These are phyloP conservation scores for Limenitis camilla DNA, from an alignment of 2,888 invertebrate species.

Conservation along the genomic window DNA sequence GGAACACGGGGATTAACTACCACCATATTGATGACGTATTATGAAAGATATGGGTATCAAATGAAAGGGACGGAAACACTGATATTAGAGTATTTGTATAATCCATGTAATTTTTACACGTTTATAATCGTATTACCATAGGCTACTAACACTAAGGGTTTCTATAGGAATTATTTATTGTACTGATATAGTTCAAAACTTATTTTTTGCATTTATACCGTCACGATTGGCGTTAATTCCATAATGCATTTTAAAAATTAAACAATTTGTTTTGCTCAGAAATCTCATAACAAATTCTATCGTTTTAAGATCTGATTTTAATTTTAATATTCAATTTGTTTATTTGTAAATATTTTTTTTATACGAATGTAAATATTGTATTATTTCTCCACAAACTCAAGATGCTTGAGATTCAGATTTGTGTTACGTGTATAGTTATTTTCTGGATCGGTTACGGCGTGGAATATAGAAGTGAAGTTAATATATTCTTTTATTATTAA, in stretches of 20 bases:
- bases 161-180: constrained; percentile 18
- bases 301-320: constrained; percentile 14
- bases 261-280: background rate
- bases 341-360: constrained; percentile 32
- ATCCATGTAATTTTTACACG: constrained; percentile 34
- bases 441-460: background rate
- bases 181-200: constrained; percentile 12
- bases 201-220: constrained; percentile 1
- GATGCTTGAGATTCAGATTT: constrained; percentile 40
- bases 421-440: background rate
- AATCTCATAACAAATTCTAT: constrained; percentile 18
- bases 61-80: no score
- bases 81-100: constrained; percentile 31
- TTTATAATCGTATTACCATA: constrained; percentile 27
- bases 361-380: constrained; percentile 50
- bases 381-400: constrained; percentile 47
- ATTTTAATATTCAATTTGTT: constrained; percentile 14
- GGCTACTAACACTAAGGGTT: constrained; percentile 14
- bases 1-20: no score
- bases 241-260: constrained; percentile 4
- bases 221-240: background rate
- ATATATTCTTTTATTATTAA: constrained; percentile 27
- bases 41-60: no score
- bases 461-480: constrained; percentile 1
- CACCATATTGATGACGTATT: no score